Evolutionary conservation across 2,888 invertebrate species (phyloP).

Genomic region (Drosophila acutilabella): DNA sequence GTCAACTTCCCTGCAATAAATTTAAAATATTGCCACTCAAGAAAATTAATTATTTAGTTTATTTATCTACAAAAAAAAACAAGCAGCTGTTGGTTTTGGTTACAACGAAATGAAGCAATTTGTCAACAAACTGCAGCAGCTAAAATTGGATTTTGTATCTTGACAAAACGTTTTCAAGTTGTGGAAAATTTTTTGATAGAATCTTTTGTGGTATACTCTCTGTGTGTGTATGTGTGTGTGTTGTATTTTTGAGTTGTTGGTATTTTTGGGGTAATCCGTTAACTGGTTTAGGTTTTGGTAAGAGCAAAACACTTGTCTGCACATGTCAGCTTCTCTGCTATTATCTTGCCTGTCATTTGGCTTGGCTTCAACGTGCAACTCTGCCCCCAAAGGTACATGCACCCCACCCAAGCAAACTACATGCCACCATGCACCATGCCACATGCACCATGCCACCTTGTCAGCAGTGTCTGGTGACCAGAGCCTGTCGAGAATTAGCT

Average conservation of each 20-base stretch:
- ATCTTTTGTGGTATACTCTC: too few relatives aligned
- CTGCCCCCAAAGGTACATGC: background rate
- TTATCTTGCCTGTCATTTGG: conserved; percentile 16
- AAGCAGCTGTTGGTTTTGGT: too few relatives aligned
- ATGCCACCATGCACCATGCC: background rate
- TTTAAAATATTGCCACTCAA: too few relatives aligned
- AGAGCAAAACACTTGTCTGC: conserved; percentile 30
- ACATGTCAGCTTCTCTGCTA: conserved; percentile 25
- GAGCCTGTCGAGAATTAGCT: conserved; percentile 28
- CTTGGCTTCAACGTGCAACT: conserved; percentile 12
- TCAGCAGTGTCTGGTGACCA: conserved; percentile 1
- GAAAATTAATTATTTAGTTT: too few relatives aligned
- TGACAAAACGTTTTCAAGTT: background rate
- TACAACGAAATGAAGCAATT: background rate
- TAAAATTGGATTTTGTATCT: background rate
- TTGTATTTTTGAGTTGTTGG: conserved; percentile 4
- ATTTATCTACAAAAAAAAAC: too few relatives aligned
- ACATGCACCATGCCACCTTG: background rate
- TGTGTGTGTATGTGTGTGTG: background rate
- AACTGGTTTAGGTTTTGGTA: conserved; percentile 14
- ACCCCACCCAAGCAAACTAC: background rate
- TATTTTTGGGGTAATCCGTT: conserved; percentile 13
- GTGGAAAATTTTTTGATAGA: background rate
- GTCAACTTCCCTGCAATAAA: too few relatives aligned
- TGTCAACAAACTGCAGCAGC: background rate